Conservation (phyloP, 2,888 invertebrate genomes). For the Nomada fucata region DNA sequence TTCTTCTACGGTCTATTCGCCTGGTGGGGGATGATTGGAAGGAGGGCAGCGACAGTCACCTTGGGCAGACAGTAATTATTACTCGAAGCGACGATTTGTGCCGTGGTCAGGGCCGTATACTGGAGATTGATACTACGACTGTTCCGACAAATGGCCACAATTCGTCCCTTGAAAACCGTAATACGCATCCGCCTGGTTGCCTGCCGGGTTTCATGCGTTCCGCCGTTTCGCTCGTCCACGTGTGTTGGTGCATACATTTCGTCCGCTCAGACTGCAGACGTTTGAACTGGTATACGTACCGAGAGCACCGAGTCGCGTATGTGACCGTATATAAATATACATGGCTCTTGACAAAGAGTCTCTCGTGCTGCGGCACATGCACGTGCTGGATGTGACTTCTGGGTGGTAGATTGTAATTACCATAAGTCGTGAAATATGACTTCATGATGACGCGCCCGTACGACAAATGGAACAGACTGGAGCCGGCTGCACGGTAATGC, state of each 20-base stretch:
- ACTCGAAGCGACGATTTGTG: slow-evolving; percentile 69
- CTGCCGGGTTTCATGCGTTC: slow-evolving; percentile 30
- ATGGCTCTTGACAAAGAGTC: slow-evolving; percentile 67
- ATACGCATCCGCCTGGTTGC: slow-evolving; percentile 66
- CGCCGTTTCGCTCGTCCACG: slow-evolving; percentile 2
- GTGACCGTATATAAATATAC: slow-evolving; percentile 46
- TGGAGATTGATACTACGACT: slow-evolving; percentile 71
- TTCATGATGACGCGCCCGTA: slow-evolving; percentile 79
- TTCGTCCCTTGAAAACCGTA: slow-evolving; percentile 75
- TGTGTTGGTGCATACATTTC: slow-evolving; percentile 19
- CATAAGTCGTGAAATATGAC: slow-evolving; percentile 83
- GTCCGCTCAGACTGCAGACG: slow-evolving; percentile 14
- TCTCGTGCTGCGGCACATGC: slow-evolving; percentile 43
- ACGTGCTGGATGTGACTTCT: slow-evolving; percentile 70
- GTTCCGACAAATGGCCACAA: slow-evolving; percentile 72
- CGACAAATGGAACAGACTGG: slow-evolving; percentile 79
- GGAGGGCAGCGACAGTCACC: not conserved
- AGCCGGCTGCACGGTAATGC: slow-evolving; percentile 66
- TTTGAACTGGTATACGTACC: not conserved
- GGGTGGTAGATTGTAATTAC: slow-evolving; percentile 82
- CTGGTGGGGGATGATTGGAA: too few relatives aligned
- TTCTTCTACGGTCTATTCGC: too few relatives aligned
- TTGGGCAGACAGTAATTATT: slow-evolving; percentile 57
- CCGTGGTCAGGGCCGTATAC: slow-evolving; percentile 58
- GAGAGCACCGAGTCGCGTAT: not conserved